Base-by-base conservation (phyloP, 1,140 invertebrate genomes). In the Phenacoccus solenopsis region DNA sequence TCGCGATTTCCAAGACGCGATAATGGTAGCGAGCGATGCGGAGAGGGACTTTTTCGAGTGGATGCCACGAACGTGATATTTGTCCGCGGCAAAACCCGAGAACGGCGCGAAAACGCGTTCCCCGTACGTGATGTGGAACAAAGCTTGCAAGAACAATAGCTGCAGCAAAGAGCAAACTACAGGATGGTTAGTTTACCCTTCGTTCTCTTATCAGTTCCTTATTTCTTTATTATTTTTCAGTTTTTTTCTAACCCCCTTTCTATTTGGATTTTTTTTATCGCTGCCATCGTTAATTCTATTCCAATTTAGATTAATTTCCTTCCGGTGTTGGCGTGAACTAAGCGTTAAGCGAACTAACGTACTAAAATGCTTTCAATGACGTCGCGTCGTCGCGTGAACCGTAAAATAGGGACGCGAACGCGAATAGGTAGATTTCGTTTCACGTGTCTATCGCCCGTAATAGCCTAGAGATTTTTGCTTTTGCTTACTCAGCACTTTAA, bases 131-230 rank as follows among this genome's bases (percentile, higher is more conserved):
- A 64, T 64, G 59, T 64, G 22, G 59, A 64, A 64, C 59, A 64
- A 64, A 64, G 59, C 59, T 64, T 16, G 59, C 59, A 24, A 64
- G 59, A 64, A 64, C 59, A 64, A 64, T 64, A 64, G 59, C 59
- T 64, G 59, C 59, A 64, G 25, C 21, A 64, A 64, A 64, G 59
- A 64, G 25, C 25, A 64, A 64, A 64, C 59, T 64, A 64, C 25
- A 64, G 10, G 21, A 64, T 64, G 59, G 59, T 64, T 64, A 27
- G 25, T 64, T 64, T 64, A 64, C 59, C 59, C 59, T 64, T 64
- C 59, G 25, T 64, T 64, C 59, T 64, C 59, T 64, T 64, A 64
- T 64, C 59, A 64, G 59, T 64, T 64, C 59, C 59, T 64, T 64
- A 64, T 64, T 64, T 64, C 59, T 64, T 64, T 64, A 64, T 64